Base-by-base conservation (phyloP, 2,888 invertebrate genomes). In the Ormyrus labotus region DNA sequence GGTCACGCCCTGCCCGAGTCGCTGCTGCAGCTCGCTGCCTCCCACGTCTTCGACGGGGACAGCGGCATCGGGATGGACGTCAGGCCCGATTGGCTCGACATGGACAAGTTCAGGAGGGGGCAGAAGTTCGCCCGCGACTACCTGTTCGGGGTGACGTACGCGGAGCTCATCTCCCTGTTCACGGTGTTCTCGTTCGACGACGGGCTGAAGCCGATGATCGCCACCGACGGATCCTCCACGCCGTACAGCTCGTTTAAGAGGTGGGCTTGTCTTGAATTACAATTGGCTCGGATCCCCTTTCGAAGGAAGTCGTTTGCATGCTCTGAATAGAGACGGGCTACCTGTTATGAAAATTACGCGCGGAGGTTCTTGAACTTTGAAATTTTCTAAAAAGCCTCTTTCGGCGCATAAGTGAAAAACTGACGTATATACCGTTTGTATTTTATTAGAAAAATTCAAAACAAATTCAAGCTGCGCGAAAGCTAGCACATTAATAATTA, bases 171-270 rank as follows among this genome's bases (percentile, higher is more conserved):
- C 6, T 90, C 92, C 0, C 86, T 93, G 11, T 85, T 91, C 6
- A 81, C 87, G 53, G 85, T 92, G 2, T 90, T 92, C 78, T 89
- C 91, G 10, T 89, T 92, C 11, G 85, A 87, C 0, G 87, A 90
- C 47, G 89, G 91, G 1, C 83, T 92, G 3, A 87, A 90, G 10
- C 91, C 92, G 0, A 83, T 93, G 8, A 91, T 93, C 6, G 88
- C 90, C 47, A 93, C 92, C 0, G 88, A 88, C 0, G 90, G 91
- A 57, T 92, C 93, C 0, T 88, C 91, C 73, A 92, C 92, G 2
- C 91, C 92, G 1, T 87, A 86, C 68, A 90, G 91, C n/a, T 89
- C 92, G 1, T 91, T 92, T 77, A 86, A 83, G 84, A 87, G 87
- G 87, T 87, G 57, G 0, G 19, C 34, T 34, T 3, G 34, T 34